phyloP scores from a whole-genome alignment of 2,113 vertebrate genomes.

The Sitta europaea region DNA sequence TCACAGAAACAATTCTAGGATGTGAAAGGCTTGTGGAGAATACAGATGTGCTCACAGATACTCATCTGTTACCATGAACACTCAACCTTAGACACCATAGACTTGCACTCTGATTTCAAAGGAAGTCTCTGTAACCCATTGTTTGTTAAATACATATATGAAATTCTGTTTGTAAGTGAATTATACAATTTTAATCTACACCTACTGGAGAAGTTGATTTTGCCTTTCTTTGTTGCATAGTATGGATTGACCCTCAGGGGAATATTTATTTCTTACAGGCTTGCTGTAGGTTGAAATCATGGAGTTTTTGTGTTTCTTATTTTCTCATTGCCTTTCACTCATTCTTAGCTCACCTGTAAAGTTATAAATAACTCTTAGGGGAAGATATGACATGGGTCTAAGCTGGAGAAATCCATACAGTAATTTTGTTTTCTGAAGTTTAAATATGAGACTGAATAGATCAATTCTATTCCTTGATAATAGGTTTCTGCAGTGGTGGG shows the following conservation, averaged over 20 bases:
- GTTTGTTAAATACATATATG: not conserved
- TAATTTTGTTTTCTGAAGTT: not conserved
- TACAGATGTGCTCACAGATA: not conserved
- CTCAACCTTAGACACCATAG: not conserved
- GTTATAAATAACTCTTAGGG: not conserved
- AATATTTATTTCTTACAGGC: not conserved
- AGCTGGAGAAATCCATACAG: not conserved
- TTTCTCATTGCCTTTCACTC: not conserved
- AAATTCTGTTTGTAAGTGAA: not conserved
- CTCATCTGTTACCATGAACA: not conserved
- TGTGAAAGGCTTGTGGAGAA: not conserved
- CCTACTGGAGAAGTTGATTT: not conserved
- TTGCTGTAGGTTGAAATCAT: not conserved
- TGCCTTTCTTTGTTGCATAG: not conserved
- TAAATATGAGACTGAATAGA: not conserved
- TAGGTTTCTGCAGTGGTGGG: not conserved
- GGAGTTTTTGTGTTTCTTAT: not conserved
- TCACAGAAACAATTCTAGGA: accelerated
- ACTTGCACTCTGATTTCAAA: not conserved
- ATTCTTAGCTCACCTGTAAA: not conserved
- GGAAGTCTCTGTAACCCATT: not conserved
- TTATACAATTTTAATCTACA: not conserved
- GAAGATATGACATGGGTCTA: not conserved
- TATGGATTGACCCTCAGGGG: not conserved
- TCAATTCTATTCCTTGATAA: not conserved